Conservation (phyloP, 2,113 vertebrate species). For the Platichthys flesus region DNA sequence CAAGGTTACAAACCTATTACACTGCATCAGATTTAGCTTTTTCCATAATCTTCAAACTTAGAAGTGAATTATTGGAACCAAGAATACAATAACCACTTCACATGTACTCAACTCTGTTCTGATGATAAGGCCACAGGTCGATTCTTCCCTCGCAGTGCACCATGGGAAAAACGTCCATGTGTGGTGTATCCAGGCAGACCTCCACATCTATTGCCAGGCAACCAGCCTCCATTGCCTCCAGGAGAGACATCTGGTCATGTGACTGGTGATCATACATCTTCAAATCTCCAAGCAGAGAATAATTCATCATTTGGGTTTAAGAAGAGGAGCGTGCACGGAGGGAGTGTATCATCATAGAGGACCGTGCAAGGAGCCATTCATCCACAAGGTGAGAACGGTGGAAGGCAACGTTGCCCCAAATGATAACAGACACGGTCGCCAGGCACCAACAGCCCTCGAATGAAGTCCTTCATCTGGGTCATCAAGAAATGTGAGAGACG, state of each 20-base stretch:
- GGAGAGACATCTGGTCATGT: not conserved
- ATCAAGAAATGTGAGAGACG: too few relatives aligned
- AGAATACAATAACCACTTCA: too few relatives aligned
- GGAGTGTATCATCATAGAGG: not conserved
- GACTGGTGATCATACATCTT: not conserved
- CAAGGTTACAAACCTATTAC: too few relatives aligned
- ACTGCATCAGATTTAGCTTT: not conserved
- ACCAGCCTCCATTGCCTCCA: not conserved
- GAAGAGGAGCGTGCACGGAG: not conserved
- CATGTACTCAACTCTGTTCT: too few relatives aligned
- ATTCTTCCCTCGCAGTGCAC: not conserved
- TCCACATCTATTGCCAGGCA: too few relatives aligned
- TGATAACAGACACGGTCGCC: too few relatives aligned
- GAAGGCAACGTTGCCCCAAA: too few relatives aligned
- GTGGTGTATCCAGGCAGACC: not conserved
- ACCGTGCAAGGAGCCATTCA: not conserved
- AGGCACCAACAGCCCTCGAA: too few relatives aligned
- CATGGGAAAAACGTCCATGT: not conserved
- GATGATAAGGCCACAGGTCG: too few relatives aligned
- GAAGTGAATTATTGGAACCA: too few relatives aligned
- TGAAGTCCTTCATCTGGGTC: too few relatives aligned
- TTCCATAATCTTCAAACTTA: too few relatives aligned
- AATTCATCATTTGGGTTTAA: not conserved
- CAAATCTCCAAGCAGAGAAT: not conserved
- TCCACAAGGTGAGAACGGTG: not conserved